Evolutionary conservation across 2,113 vertebrate genomes (phyloP).

Genomic region (Elephantulus edwardii): DNA sequence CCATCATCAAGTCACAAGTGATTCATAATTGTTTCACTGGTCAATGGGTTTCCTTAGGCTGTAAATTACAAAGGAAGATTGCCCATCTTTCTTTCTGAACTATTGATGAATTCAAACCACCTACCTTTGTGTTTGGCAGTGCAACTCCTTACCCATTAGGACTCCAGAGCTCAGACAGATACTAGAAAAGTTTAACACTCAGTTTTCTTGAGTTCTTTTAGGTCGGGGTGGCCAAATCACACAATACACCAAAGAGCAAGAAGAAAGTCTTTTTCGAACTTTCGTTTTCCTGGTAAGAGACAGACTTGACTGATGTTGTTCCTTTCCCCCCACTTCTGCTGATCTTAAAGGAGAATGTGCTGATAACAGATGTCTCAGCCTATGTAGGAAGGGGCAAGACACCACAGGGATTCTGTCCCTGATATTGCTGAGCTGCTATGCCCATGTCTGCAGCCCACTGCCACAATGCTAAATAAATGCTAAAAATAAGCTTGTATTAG

Average conservation of each 20-base stretch:
- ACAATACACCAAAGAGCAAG: background rate
- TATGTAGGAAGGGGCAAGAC: background rate
- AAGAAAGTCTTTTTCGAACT: background rate
- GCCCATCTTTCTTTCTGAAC: too few species aligned
- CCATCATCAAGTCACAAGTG: too few species aligned
- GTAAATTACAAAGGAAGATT: too few species aligned
- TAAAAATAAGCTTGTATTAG: background rate
- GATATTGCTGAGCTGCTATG: background rate
- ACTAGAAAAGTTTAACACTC: too few species aligned
- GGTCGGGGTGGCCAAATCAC: background rate
- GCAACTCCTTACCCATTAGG: too few species aligned
- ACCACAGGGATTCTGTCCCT: background rate
- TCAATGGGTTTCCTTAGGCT: too few species aligned
- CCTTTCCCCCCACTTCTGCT: background rate
- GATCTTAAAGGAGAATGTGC: background rate
- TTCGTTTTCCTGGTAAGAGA: background rate
- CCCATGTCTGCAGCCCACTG: background rate
- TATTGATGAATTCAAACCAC: too few species aligned
- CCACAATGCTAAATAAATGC: background rate
- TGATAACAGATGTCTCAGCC: background rate
- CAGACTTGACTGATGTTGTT: background rate
- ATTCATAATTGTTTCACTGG: too few species aligned
- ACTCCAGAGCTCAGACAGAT: too few species aligned
- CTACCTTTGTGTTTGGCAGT: too few species aligned
- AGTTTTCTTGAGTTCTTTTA: too few species aligned